Base-by-base conservation (phyloP, 2,113 vertebrate genomes). In the Ursus arctos region DNA sequence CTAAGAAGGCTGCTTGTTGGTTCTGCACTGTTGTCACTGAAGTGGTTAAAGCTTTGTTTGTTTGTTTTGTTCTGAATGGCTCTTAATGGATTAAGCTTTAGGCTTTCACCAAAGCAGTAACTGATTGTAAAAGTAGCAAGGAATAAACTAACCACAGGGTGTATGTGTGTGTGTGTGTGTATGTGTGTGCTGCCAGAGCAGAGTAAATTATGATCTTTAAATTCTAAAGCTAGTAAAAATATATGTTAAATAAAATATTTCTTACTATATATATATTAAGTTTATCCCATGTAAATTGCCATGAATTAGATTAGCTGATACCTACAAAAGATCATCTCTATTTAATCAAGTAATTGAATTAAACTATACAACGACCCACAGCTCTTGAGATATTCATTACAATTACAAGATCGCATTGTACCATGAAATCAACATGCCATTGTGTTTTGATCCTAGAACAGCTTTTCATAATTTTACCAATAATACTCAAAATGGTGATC, bases 11-110 rank as follows among this genome's bases (percentile, higher is more conserved):
- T 98, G 98, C 98, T 99, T 99, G 98, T 99, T 99, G 99, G 97
- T 98, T 99, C 98, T 98, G 98, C 95, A 71, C 99, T 98, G 98
- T 99, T 99, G 98, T 99, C 98, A 97, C 96, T 99, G 98, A 99
- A 99, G 99, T 99, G 98, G 98, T 99, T 99, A 99, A 99, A 99
- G 98, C 99, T 99, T 98, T 99, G 98, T 99, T 99, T 99, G 99
- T 99, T 99, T 99, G 99, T 99, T 99, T 99, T 99, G 93, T 98
- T 98, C 98, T 99, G 98, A 99, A 99, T 99, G 98, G 98, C 98
- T 99, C 98, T 99, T 99, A 99, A 99, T 98, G 98, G 99, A 99
- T 99, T 99, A 99, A 99, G 98, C 98, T 98, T 98, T 98, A 98
- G 98, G 98, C 99, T 99, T 99, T 99, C 98, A 98, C 98, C 98